These are phyloP conservation scores for Prunella fulvescens DNA, from an alignment of 2,113 vertebrate genomes.

Conservation along the genomic window DNA sequence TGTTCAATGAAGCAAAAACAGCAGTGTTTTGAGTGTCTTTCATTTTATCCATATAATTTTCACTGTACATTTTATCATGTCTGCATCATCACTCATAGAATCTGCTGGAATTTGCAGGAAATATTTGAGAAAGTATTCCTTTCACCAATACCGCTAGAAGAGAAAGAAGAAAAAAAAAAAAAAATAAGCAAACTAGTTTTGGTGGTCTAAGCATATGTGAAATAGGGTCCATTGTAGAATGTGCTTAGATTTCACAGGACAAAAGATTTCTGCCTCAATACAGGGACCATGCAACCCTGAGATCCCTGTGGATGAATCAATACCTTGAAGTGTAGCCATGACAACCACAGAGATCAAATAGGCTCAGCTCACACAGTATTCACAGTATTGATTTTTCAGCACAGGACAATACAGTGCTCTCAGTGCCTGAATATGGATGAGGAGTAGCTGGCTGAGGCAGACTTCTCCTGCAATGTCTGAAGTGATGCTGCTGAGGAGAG, in stretches of 20 bases:
- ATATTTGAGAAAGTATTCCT: neutral
- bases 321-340: slow-evolving; percentile 65
- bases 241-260: slow-evolving; percentile 40
- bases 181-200: neutral
- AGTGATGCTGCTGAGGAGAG: neutral
- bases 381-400: slow-evolving; percentile 63
- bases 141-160: neutral
- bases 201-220: neutral
- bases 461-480: neutral
- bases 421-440: slow-evolving; percentile 48
- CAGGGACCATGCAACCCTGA: slow-evolving; percentile 38
- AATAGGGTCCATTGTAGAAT: neutral
- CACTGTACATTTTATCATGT: neutral
- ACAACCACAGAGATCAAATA: slow-evolving; percentile 63
- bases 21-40: neutral
- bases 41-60: neutral
- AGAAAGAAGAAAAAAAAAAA: neutral
- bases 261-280: slow-evolving; percentile 43
- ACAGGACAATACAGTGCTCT: slow-evolving; percentile 39
- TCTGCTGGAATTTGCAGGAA: neutral
- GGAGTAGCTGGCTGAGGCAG: slow-evolving; percentile 9
- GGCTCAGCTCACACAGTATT: slow-evolving; percentile 50
- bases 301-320: slow-evolving; percentile 59
- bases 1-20: neutral
- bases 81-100: neutral